Evolutionary conservation across 2,113 vertebrate genomes (phyloP).

Genomic region (Nanorana parkeri): DNA sequence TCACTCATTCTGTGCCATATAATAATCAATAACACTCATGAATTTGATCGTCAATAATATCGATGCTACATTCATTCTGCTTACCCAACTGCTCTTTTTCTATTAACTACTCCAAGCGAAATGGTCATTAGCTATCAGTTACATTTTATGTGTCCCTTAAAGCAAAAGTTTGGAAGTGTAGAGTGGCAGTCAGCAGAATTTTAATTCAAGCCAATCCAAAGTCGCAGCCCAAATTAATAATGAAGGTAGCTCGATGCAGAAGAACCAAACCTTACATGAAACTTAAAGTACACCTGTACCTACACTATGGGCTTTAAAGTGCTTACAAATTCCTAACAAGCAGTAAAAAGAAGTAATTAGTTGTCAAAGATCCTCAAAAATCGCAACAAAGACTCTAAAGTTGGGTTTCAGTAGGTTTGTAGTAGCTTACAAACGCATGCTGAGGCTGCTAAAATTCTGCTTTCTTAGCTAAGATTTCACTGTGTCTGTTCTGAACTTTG

Average conservation of each 20-base stretch:
- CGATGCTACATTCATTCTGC: background rate
- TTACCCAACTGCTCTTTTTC: slow-evolving; percentile 3
- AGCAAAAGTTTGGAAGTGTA: slow-evolving; percentile 10
- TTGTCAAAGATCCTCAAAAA: too few relatives aligned
- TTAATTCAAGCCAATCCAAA: background rate
- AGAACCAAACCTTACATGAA: too few relatives aligned
- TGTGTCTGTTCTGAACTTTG: too few relatives aligned
- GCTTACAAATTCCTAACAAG: too few relatives aligned
- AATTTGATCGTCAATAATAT: slow-evolving; percentile 36
- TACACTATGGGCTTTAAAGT: too few relatives aligned
- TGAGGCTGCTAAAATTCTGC: too few relatives aligned
- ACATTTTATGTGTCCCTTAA: background rate
- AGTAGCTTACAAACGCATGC: too few relatives aligned
- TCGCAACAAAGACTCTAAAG: too few relatives aligned
- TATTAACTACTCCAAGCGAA: background rate
- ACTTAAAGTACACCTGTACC: too few relatives aligned
- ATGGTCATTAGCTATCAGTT: background rate
- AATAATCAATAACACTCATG: slow-evolving; percentile 39
- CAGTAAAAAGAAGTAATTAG: too few relatives aligned
- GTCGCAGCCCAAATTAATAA: background rate
- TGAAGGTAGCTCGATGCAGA: background rate
- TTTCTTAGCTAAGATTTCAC: too few relatives aligned
- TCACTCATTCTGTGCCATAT: slow-evolving; percentile 28
- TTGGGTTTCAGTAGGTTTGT: too few relatives aligned
- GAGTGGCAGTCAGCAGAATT: background rate